Evolutionary conservation across 2,797 vertebrate species (phyloP).

Genomic region (Coccyzus lansbergi): DNA sequence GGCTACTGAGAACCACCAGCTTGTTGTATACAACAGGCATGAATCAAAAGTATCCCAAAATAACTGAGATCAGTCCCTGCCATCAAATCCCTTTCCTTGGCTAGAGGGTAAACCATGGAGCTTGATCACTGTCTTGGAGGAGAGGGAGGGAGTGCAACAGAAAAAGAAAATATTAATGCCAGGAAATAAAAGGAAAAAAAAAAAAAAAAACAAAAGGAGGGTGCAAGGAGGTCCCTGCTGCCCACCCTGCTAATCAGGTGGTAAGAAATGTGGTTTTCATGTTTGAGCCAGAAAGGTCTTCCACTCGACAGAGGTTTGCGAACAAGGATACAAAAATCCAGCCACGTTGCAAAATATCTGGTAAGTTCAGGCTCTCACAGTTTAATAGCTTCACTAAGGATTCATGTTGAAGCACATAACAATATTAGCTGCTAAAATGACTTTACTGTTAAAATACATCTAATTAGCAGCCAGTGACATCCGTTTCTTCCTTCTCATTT

Average conservation of each 20-base stretch:
- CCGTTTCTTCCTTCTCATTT: slow-evolving; percentile 2
- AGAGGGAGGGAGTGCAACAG: not conserved
- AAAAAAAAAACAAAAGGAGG: not conserved
- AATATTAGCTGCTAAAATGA: slow-evolving; percentile 73
- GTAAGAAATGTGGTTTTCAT: slow-evolving; percentile 30
- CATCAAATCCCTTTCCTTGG: not conserved
- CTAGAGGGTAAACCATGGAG: not conserved
- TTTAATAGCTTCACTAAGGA: slow-evolving; percentile 61
- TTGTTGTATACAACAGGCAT: not conserved
- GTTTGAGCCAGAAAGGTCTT: slow-evolving; percentile 29
- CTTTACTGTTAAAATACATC: slow-evolving; percentile 75
- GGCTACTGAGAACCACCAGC: not conserved
- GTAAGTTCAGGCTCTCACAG: slow-evolving; percentile 42
- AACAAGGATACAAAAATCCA: not conserved
- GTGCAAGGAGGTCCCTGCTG: slow-evolving; percentile 23
- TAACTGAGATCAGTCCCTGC: not conserved
- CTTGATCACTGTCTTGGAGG: not conserved
- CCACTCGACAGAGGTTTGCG: slow-evolving; percentile 37
- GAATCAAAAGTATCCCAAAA: not conserved
- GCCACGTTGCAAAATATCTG: slow-evolving; percentile 35
- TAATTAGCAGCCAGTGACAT: slow-evolving; percentile 72
- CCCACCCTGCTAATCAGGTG: not conserved
- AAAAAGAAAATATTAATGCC: not conserved
- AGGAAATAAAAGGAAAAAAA: not conserved
- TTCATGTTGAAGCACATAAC: slow-evolving; percentile 67